Evolutionary conservation across 2,888 invertebrate species (phyloP), one percentile per base, ranked within the genome.

Genomic region (Lycophotia porphyrea): DNA sequence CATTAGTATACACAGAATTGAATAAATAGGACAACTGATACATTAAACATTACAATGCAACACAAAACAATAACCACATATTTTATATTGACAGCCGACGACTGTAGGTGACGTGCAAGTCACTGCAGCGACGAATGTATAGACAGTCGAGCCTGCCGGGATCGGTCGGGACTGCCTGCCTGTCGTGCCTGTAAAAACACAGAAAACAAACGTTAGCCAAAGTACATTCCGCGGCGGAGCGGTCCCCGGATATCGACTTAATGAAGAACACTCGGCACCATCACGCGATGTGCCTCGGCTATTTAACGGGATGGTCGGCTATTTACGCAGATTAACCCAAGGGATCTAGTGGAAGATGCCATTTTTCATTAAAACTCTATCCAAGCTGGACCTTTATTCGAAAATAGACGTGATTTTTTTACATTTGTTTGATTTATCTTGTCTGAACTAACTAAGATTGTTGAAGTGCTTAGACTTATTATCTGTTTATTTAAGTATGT

Each of bases 201-300:
- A 66, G 64, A 80, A 76, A 84, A 78, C 77, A 86, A 85, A 81
- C 79, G 69, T 72, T 76, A 74, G 67, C 70, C 71, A 75, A 76
- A 85, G 87, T 71, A 80, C 80, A 81, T 81, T 87, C 87, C 84
- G 87, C 86, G 88, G 88, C 76, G 83, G 86, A 85, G 82, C 87
- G 86, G 82, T 85, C 85, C 78, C 86, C 88, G 90, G 92, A 91
- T 93, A 92, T 93, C 91, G 93, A 90, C 90, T 90, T 93, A 93
- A 93, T 93, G 92, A 93, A 93, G 92, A 92, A 90, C 91, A 91
- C 91, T 93, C 90, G 83, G 86, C 87, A 84, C 88, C 90, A 91
- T 89, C 91, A 89, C 89, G 87, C 91, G 88, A 91, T 90, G 90
- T 84, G 88, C 88, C 91, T 84, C 85, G 84, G 90, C 90, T 92